Base-by-base conservation (phyloP, 2,797 vertebrate species). In the Artibeus lituratus region DNA sequence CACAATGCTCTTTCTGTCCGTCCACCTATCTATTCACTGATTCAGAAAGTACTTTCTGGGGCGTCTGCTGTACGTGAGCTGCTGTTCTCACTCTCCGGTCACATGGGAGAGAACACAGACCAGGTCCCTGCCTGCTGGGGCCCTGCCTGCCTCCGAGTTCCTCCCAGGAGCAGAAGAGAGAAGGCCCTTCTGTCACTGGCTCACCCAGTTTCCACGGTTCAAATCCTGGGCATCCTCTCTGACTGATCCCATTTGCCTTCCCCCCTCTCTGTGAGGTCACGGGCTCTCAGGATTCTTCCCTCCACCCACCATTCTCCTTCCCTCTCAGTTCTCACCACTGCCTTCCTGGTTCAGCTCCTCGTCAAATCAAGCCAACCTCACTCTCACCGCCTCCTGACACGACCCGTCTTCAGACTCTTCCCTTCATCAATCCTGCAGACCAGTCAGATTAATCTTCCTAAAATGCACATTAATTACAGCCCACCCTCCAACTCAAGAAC, bases 381-480 rank as follows among this genome's bases (percentile, higher is more conserved):
- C 29, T 18, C 51, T 47, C 49, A 39, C 5, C 10, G 91, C 47
- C 49, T 77, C 65, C 78, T 92, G 89, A 94, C 49, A 83, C 7
- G 35, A 65, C 55, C 74, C 74, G 14, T 88, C 85, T 94, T 65
- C 57, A 84, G 59, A n/a, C 37, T 87, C 53, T 93, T 74, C 67
- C 70, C 47, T 84, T 95, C 96, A 95, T 97, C 94, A 86, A 92
- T 78, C 94, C 83, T 91, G 47, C 76, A 83, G 53, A 76, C 44
- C 32, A 35, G 91, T 19, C 67, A 90, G 91, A 93, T 94, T 92
- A 85, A 96, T 95, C 96, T 97, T 90, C 72, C 81, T 59, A 62
- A 87, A 85, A 37, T 67, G 70, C 32, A 65, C 77, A 94, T 93
- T 96, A 95, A 97, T 96, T 97, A 94, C 87, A 87, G 90, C 86